These are phyloP conservation scores for Conchocele bisecta DNA, from an alignment of 2,888 invertebrate species.

Conservation along the genomic window DNA sequence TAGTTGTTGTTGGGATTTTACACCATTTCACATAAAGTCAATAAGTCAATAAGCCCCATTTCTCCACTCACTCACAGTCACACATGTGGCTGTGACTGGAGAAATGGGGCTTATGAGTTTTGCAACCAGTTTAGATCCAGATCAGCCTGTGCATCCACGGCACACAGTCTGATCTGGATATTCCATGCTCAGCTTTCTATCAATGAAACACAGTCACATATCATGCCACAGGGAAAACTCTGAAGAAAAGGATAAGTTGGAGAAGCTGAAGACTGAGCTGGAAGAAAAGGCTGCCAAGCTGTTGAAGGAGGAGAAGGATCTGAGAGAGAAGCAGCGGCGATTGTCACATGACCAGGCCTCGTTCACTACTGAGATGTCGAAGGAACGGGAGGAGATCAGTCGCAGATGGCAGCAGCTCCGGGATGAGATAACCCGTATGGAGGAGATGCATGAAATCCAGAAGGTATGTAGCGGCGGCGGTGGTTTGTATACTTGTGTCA, in stretches of 20 bases:
- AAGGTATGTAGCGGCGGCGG: too few species aligned
- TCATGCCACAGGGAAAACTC: slow-evolving; percentile 41
- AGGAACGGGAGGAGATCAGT: slow-evolving; percentile 74
- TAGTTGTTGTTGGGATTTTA: too few species aligned
- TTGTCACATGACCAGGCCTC: slow-evolving; percentile 66
- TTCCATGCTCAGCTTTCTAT: too few species aligned
- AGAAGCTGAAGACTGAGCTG: slow-evolving; percentile 62
- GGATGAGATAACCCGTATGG: slow-evolving; percentile 77
- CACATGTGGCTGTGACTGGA: too few species aligned
- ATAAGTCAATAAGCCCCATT: too few species aligned
- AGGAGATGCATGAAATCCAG: slow-evolving; percentile 76
- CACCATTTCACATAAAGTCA: too few species aligned
- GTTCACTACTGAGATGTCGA: slow-evolving; percentile 69
- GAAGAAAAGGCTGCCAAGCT: slow-evolving; percentile 59
- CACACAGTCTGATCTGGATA: too few species aligned
- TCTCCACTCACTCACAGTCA: too few species aligned
- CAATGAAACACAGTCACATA: slow-evolving; percentile 11
- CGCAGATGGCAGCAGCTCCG: slow-evolving; percentile 78
- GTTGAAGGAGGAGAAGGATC: slow-evolving; percentile 64
- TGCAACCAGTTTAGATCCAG: too few species aligned
- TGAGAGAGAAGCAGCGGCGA: slow-evolving; percentile 60
- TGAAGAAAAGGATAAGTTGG: slow-evolving; percentile 57
- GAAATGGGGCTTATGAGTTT: too few species aligned
- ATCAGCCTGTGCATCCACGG: too few species aligned
- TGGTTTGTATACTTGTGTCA: too few species aligned